Conservation (phyloP, 2,113 vertebrate genomes). For the Motacilla tschutschensis region DNA sequence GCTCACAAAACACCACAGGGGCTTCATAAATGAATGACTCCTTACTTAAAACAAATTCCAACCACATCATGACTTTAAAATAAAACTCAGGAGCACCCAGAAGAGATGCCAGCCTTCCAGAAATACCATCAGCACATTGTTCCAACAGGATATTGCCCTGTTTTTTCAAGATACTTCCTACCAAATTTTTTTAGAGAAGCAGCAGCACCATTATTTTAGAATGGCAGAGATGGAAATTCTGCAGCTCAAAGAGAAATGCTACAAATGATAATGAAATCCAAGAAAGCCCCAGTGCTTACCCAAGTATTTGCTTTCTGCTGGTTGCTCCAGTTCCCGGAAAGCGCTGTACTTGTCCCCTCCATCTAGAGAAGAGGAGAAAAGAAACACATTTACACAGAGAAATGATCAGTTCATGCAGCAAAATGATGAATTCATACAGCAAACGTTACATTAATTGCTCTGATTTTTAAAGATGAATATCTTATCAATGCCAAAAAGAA, state of each 20-base stretch:
- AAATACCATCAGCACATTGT: not conserved
- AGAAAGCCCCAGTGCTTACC: slow-evolving; percentile 75
- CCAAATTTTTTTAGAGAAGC: not conserved
- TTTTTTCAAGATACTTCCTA: not conserved
- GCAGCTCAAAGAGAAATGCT: not conserved
- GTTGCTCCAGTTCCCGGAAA: slow-evolving; percentile 89
- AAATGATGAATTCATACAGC: not conserved
- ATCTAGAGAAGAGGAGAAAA: slow-evolving; percentile 69
- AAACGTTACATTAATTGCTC: not conserved
- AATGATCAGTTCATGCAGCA: not conserved
- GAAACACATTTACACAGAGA: not conserved
- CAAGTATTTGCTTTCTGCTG: slow-evolving; percentile 83
- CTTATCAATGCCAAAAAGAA: not conserved
- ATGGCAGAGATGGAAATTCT: not conserved
- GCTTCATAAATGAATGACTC: not conserved
- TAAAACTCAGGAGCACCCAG: not conserved
- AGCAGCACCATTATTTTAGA: not conserved
- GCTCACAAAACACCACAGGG: not conserved
- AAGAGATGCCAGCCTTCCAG: not conserved
- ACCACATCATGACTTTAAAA: not conserved
- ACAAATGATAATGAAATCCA: not conserved
- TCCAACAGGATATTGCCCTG: not conserved
- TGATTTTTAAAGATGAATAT: not conserved
- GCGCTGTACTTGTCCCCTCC: slow-evolving; percentile 93
- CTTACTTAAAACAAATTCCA: not conserved